phyloP scores from a whole-genome alignment of 2,113 vertebrate species.

The Toxostoma redivivum region DNA sequence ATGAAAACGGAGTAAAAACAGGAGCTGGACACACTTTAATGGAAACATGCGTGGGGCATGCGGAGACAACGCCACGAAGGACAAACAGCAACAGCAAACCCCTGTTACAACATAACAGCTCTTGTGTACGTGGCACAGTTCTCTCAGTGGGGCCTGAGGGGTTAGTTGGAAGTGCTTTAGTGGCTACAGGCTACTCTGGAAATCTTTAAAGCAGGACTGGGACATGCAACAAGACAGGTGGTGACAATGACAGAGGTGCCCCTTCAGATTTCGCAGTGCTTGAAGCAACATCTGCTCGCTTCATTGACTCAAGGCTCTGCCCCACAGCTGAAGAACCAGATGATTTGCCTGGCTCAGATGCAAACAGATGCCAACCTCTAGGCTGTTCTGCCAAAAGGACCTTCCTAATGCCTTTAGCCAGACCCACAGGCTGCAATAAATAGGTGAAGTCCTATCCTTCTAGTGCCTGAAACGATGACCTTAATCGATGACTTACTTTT shows the following conservation, averaged over 20 bases:
- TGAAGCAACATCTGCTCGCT: constrained; percentile 48
- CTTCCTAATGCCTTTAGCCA: constrained; percentile 2
- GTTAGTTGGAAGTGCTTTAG: constrained; percentile 75
- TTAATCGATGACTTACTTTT: not conserved
- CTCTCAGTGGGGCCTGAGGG: not conserved
- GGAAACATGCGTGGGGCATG: constrained; percentile 77
- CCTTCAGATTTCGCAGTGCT: constrained; percentile 44
- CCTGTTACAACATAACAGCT: constrained; percentile 62
- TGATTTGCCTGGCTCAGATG: not conserved
- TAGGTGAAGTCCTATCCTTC: not conserved
- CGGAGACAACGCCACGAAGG: constrained; percentile 59
- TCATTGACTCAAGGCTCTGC: constrained; percentile 59
- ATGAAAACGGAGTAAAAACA: constrained; percentile 64
- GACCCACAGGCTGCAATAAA: not conserved
- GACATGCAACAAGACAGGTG: constrained; percentile 61
- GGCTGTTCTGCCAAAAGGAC: constrained; percentile 18
- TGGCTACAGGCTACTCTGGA: constrained; percentile 46
- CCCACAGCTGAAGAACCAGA: constrained; percentile 3
- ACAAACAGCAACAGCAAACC: constrained; percentile 70
- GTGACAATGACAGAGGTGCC: constrained; percentile 47
- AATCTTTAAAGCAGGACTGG: constrained; percentile 40
- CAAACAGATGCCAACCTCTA: not conserved
- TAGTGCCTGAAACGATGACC: not conserved
- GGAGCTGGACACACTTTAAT: constrained; percentile 75
- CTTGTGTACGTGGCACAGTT: constrained; percentile 1